Conservation (phyloP, 2,797 vertebrate species). For the Rhinella marina region DNA sequence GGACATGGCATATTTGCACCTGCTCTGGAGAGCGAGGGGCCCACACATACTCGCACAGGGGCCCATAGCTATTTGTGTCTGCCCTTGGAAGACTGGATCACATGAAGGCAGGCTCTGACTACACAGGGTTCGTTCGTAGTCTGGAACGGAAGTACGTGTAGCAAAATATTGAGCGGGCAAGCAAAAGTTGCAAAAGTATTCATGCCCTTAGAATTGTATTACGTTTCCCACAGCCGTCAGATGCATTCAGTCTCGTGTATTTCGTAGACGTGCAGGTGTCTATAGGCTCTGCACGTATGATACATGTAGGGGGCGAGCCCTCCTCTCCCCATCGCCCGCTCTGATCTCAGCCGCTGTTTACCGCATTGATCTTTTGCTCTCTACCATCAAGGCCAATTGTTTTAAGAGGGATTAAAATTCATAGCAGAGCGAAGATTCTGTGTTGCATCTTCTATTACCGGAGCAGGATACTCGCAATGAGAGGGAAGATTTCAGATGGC, state of each 20-base stretch:
- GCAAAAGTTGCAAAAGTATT: not conserved
- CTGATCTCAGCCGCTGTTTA: constrained; percentile 50
- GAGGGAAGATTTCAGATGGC: constrained; percentile 67
- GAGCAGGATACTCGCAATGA: constrained; percentile 57
- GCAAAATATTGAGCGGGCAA: no score
- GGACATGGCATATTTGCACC: no score
- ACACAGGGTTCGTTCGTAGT: no score
- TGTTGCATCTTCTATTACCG: constrained; percentile 56
- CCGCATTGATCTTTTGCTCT: constrained; percentile 53
- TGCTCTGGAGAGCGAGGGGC: no score
- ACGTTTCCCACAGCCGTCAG: not conserved
- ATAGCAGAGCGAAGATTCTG: constrained; percentile 34
- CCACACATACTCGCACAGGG: no score
- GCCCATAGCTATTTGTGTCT: no score
- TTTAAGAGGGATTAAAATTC: constrained; percentile 45
- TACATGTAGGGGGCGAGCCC: not conserved
- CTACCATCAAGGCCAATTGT: constrained; percentile 53
- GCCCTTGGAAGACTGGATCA: no score
- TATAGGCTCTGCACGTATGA: not conserved
- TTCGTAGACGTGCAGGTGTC: not conserved
- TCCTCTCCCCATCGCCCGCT: constrained; percentile 25
- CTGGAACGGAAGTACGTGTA: no score
- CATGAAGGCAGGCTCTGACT: no score
- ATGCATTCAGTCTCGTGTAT: not conserved
- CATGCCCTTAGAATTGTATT: not conserved